phyloP scores from a whole-genome alignment of 1,140 invertebrate genomes.

The Drosophila orosa region DNA sequence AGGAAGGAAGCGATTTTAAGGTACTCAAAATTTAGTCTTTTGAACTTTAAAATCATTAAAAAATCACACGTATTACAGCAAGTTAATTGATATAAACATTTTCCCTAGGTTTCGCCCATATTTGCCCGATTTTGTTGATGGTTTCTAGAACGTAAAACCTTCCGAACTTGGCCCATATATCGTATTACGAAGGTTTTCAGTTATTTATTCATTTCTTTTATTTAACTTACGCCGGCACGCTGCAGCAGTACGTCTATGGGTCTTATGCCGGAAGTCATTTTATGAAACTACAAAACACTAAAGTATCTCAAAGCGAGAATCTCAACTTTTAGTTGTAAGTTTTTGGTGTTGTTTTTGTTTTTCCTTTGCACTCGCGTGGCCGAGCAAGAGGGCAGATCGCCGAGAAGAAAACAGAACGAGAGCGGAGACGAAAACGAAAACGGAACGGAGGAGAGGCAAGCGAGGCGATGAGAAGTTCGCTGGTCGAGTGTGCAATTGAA shows the following conservation, averaged over 20 bases:
- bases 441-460: constrained; percentile 4
- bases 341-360: constrained; percentile 22
- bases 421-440: constrained; percentile 13
- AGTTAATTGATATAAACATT: neutral
- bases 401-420: constrained; percentile 30
- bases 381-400: constrained; percentile 11
- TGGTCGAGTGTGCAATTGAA: constrained; percentile 75
- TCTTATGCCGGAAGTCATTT: constrained; percentile 70
- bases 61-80: neutral
- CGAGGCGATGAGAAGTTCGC: constrained; percentile 53
- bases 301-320: constrained; percentile 23
- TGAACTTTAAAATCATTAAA: neutral
- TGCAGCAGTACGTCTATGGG: constrained; percentile 79
- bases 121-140: neutral
- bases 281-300: constrained; percentile 23
- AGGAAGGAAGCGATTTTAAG: neutral
- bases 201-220: constrained; percentile 1
- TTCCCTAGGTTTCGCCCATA: neutral
- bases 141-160: constrained; percentile 3
- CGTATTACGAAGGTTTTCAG: constrained; percentile 16
- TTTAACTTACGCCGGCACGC: constrained; percentile 79
- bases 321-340: constrained; percentile 11
- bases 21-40: neutral
- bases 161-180: constrained; percentile 62
- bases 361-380: constrained; percentile 23